Evolutionary conservation across 2,113 vertebrate genomes (phyloP), one percentile per base, ranked within the genome.

Genomic region (Tonatia bakeri): DNA sequence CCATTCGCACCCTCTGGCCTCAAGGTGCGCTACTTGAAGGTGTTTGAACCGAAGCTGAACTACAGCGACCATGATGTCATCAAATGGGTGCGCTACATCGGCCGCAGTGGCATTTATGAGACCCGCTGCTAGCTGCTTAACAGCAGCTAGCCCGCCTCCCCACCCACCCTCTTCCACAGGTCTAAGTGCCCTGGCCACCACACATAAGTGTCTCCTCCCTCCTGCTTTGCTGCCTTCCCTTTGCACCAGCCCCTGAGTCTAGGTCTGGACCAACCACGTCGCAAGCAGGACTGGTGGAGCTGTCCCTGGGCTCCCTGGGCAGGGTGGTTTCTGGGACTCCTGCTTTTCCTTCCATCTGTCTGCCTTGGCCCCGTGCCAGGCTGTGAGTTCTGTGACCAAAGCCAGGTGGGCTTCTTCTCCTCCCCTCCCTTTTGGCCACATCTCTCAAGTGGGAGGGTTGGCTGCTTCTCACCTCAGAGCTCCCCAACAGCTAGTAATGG

Each of bases 41-140:
- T 99, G 96, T 99, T 99, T 92, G 99, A 99, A 98, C 99, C 99
- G 97, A 99, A 99, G 99, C 99, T 99, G 98, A 99, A 99, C 99
- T 99, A 99, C 99, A 99, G 99, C 98, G 99, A 99, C 98, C 99
- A 99, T 0, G 99, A 99, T 36, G 99, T 99, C 98, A 99, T 99
- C 97, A 99, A 99, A 99, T 99, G 99, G 99, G 99, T 99, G 98
- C 99, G 99, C 96, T 99, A 99, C 99, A 99, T 99, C 20, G 99
- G 99, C 95, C 99, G 99, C 97, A 99, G 99, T 0, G 99, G 99
- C 97, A 99, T 99, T 98, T 99, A 99, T 19, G 99, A 99, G 98
- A 99, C 99, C 5, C 99, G 99, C 98, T 99, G 99, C 99, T 99
- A 99, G 98, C 99, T 98, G 96, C 96, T 81, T 67, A 28, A 77